Conservation (phyloP, 2,113 vertebrate genomes). For the Okapia johnstoni region DNA sequence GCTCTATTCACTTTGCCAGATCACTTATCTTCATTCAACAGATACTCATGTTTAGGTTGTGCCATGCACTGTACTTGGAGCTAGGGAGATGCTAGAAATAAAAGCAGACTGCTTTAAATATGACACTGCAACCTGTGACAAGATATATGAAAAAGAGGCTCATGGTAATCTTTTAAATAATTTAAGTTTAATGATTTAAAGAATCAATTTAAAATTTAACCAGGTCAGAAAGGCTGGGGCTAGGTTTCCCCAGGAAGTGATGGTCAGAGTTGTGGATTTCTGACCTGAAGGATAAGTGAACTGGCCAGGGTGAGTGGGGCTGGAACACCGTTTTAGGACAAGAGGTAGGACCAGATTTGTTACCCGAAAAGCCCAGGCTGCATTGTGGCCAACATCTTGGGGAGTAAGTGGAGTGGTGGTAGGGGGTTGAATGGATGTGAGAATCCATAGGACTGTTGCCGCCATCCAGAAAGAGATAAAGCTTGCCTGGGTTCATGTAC, state of each 20-base stretch:
- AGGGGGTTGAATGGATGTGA: background rate
- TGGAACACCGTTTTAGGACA: background rate
- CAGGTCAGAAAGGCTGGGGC: background rate
- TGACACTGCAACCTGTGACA: background rate
- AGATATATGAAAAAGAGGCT: background rate
- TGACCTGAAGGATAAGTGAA: background rate
- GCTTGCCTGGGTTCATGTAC: fast-evolving
- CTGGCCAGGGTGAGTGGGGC: background rate
- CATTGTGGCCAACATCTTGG: background rate
- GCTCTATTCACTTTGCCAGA: background rate
- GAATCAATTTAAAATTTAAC: background rate
- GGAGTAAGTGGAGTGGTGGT: background rate
- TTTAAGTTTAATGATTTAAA: background rate
- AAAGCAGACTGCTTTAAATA: background rate
- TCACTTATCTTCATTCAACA: background rate
- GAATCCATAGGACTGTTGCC: background rate
- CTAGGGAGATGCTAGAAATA: background rate
- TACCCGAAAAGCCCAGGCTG: background rate
- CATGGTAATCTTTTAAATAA: background rate
- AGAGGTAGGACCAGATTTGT: background rate
- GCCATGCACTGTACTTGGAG: background rate
- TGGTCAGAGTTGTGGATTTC: background rate
- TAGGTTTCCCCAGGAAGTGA: background rate
- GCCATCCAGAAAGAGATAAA: background rate
- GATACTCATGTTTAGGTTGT: background rate